phyloP scores from a whole-genome alignment of 2,113 vertebrate species.

The Neolamprologus tretocephalus region DNA sequence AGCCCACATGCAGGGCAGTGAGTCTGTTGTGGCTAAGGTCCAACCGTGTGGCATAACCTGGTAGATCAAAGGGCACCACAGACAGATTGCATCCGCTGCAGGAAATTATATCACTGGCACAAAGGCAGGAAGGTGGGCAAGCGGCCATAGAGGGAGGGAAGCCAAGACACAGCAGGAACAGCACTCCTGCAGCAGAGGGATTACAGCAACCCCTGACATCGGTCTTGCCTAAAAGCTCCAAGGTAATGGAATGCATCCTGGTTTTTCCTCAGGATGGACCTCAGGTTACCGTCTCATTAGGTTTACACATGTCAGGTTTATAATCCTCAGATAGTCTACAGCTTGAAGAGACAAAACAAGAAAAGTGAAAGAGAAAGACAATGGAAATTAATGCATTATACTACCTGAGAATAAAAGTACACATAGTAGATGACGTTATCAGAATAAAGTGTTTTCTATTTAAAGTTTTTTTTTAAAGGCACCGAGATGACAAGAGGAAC shows the following conservation, averaged over 20 bases:
- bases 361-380: not conserved
- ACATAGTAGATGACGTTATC: not conserved
- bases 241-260: slow-evolving; percentile 40
- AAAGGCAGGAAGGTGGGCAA: slow-evolving; percentile 78
- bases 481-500: not conserved
- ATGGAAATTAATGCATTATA: not conserved
- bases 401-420: not conserved
- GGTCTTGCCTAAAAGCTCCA: not conserved
- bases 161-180: slow-evolving; percentile 37
- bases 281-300: slow-evolving; percentile 45
- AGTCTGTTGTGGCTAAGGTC: slow-evolving; percentile 82
- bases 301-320: slow-evolving; percentile 22
- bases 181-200: slow-evolving; percentile 26
- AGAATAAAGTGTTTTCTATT: not conserved
- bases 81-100: slow-evolving; percentile 79
- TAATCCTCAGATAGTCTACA: not conserved
- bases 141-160: slow-evolving; percentile 50
- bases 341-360: not conserved
- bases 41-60: slow-evolving; percentile 70
- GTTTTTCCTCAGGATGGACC: not conserved
- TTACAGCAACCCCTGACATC: not conserved
- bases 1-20: slow-evolving; percentile 61
- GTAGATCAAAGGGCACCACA: slow-evolving; percentile 65
- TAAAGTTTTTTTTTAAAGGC: not conserved
- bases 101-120: slow-evolving; percentile 80